phyloP scores from a whole-genome alignment of 2,888 invertebrate species.

The Allophyes oxyacanthae region DNA sequence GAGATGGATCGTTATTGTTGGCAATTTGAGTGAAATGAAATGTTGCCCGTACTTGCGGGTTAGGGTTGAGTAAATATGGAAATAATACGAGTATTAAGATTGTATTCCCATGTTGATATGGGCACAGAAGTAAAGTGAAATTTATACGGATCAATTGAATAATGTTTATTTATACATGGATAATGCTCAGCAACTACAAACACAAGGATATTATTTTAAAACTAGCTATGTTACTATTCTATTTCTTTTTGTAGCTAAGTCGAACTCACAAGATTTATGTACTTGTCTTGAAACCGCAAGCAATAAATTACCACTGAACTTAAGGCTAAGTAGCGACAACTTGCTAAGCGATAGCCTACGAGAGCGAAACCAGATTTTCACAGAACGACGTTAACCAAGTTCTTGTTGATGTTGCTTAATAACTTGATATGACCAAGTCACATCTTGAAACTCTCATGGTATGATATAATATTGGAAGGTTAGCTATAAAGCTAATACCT shows the following conservation, averaged over 20 bases:
- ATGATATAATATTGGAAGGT: no score
- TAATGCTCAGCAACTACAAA: conserved; percentile 4
- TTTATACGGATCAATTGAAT: background rate
- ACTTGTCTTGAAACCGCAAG: conserved; percentile 48
- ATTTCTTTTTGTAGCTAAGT: conserved; percentile 32
- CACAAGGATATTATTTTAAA: conserved; percentile 12
- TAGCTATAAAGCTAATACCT: background rate
- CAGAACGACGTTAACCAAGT: conserved; percentile 33
- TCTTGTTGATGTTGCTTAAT: conserved; percentile 28
- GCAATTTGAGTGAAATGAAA: conserved; percentile 42
- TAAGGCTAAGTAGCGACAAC: conserved; percentile 54
- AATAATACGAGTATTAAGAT: background rate
- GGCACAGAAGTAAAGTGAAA: background rate
- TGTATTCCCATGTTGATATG: background rate
- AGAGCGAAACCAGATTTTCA: conserved; percentile 41
- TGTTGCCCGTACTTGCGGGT: conserved; percentile 16
- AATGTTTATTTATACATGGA: background rate
- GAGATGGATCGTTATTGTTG: conserved; percentile 45
- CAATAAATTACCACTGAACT: conserved; percentile 50
- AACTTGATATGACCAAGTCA: conserved; percentile 11
- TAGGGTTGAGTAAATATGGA: conserved; percentile 14
- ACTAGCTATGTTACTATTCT: conserved; percentile 26
- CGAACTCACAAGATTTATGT: conserved; percentile 44
- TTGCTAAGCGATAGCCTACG: conserved; percentile 47
- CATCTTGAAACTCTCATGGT: no score